Conservation (phyloP, 1,140 invertebrate species). For the Rhagoletis pomonella region DNA sequence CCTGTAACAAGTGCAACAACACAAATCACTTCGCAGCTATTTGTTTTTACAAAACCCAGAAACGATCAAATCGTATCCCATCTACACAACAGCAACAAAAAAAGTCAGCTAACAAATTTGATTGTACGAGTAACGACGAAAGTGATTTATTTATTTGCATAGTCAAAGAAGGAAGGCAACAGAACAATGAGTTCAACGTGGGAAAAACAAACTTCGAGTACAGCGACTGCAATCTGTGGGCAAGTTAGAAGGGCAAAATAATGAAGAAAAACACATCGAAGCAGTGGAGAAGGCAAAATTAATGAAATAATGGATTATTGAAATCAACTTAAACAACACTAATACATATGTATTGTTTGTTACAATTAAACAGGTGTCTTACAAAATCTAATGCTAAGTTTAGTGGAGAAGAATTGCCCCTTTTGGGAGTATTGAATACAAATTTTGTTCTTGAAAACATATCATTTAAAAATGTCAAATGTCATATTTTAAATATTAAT, state of each 20-base stretch:
- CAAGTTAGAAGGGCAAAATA: too few species aligned
- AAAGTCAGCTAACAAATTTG: background rate
- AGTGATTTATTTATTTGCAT: background rate
- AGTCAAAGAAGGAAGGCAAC: too few species aligned
- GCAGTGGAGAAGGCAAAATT: background rate
- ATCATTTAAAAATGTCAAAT: constrained; percentile 30
- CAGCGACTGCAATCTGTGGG: too few species aligned
- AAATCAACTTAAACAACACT: constrained; percentile 57
- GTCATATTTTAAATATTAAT: constrained; percentile 56
- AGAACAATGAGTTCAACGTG: background rate
- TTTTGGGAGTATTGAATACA: constrained; percentile 50
- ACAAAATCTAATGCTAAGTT: constrained; percentile 54
- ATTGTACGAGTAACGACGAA: constrained; percentile 26
- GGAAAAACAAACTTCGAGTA: too few species aligned
- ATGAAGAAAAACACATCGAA: constrained; percentile 14
- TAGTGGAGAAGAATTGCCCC: constrained; percentile 54
- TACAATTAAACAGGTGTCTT: constrained; percentile 57
- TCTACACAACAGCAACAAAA: too few species aligned
- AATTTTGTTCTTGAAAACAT: constrained; percentile 51
- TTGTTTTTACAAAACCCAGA: constrained; percentile 55
- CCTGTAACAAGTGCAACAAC: constrained; percentile 59
- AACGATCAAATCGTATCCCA: too few species aligned
- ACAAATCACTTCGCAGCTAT: constrained; percentile 59
- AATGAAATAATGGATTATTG: constrained; percentile 56
- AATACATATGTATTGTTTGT: constrained; percentile 60